A percentile compares a stretch with the other conserved stretches of the same genome.
These are phyloP conservation scores for Camponotus fellah DNA, from an alignment of 2,888 invertebrate species.

Conservation along the genomic window DNA sequence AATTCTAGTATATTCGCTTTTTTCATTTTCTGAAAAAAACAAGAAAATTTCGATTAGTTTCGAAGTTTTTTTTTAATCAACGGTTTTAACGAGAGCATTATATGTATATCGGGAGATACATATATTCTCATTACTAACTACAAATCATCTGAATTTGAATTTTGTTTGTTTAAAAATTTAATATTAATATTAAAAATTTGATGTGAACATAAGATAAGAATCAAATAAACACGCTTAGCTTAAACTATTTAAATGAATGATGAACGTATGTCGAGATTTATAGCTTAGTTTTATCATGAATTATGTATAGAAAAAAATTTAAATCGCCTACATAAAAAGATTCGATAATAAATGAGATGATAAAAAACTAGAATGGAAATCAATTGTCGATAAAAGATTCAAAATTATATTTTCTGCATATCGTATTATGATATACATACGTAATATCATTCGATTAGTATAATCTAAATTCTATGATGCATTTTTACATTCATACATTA, in stretches of 20 bases:
- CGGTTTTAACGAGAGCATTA: not conserved
- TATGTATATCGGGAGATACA: not conserved
- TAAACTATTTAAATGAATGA: not conserved
- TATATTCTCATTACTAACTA: not conserved
- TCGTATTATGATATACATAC: not conserved
- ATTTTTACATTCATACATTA: not conserved
- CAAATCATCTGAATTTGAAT: not conserved
- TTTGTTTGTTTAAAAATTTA: not conserved
- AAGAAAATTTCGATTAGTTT: not conserved
- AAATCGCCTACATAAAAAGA: not conserved
- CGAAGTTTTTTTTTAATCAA: not conserved
- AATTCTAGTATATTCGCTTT: slow-evolving; percentile 17
- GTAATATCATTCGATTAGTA: not conserved
- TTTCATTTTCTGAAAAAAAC: not conserved
- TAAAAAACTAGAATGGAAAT: not conserved
- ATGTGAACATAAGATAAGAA: not conserved
- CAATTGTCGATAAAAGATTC: not conserved
- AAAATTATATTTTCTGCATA: not conserved
- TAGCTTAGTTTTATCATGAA: not conserved
- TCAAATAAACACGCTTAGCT: not conserved
- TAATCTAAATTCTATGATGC: not conserved
- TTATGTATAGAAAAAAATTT: not conserved
- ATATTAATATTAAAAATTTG: not conserved
- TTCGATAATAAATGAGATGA: not conserved
- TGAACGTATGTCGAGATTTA: not conserved